phyloP scores from a whole-genome alignment of 2,797 vertebrate species.

The Galaxias olidus region DNA sequence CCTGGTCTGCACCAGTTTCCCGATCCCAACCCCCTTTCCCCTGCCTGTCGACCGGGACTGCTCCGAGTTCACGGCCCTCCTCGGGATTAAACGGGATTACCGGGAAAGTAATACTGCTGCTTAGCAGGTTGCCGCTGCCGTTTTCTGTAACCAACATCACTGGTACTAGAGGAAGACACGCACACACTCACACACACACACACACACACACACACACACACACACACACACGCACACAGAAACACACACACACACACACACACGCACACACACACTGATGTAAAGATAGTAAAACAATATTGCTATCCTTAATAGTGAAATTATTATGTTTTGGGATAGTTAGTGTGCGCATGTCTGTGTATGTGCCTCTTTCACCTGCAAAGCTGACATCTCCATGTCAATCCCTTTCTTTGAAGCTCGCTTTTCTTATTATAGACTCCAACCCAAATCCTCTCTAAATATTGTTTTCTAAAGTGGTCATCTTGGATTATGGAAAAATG shows the following conservation, averaged over 20 bases:
- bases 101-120: conserved; percentile 65
- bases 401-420: background rate
- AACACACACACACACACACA: background rate
- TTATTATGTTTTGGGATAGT: too few species aligned
- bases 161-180: conserved; percentile 24
- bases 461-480: too few species aligned
- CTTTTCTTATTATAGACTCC: background rate
- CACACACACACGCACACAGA: background rate
- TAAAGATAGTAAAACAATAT: too few species aligned
- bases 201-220: background rate
- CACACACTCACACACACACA: background rate
- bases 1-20: conserved; percentile 27
- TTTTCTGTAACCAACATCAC: conserved; percentile 53
- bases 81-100: conserved; percentile 77
- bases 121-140: conserved; percentile 50
- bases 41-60: conserved; percentile 41
- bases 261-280: too few species aligned
- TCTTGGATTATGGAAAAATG: too few species aligned
- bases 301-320: too few species aligned
- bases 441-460: too few species aligned
- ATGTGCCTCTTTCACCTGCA: background rate
- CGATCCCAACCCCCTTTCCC: conserved; percentile 34
- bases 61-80: conserved; percentile 44
- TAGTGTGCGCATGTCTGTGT: background rate
- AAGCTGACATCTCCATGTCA: conserved; percentile 18